Base-by-base conservation (phyloP, 2,113 vertebrate genomes). In the Charina bottae region DNA sequence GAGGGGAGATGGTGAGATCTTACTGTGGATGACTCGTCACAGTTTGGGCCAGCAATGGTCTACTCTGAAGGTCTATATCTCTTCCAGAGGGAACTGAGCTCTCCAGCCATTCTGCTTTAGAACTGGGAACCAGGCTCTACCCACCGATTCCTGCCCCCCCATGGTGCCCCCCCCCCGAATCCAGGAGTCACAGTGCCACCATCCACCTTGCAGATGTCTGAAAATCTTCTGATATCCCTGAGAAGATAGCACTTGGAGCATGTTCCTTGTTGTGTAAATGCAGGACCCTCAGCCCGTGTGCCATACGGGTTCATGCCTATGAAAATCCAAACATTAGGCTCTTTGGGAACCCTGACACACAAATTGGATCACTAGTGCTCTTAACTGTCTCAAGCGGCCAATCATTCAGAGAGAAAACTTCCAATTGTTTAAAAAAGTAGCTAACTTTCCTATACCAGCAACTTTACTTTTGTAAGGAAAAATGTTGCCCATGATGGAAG, bases 1-100 rank as follows among this genome's bases (percentile, higher is more conserved):
- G 15, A 26, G 13, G 54, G 12, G 17, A 83, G 0, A 0, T 49
- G 83, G 26, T 0, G 0, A 46, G 6, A 53, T 10, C 2, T 1
- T 4, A 2, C 13, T 10, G 24, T 1, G 33, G 3, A 83, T 17
- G 59, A 54, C 12, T 46, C n/a, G n/a, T 19, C 6, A 2, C 26
- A 54, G n/a, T 42, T 8, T 5, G 42, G 24, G 7, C 21, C 12
- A 15, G 15, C 21, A 24, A n/a, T 9, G 3, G 33, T 9, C 89
- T n/a, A 8, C 23, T 23, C 42, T 3, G 42, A 85, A n/a, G 83
- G 11, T 62, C 8, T 23, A 3, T 26, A 37, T 46, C 6, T 21
- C 72, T 78, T 42, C 11, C 12, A 26, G 15, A 15, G 42, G 58
- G 15, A 13, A 2, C 26, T 9, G 54, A 8, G 89, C 13, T 56